Percentiles rank a stretch among this genome's conserved stretches.
Conservation (phyloP, 2,888 invertebrate genomes). For the Dusona sp. region DNA sequence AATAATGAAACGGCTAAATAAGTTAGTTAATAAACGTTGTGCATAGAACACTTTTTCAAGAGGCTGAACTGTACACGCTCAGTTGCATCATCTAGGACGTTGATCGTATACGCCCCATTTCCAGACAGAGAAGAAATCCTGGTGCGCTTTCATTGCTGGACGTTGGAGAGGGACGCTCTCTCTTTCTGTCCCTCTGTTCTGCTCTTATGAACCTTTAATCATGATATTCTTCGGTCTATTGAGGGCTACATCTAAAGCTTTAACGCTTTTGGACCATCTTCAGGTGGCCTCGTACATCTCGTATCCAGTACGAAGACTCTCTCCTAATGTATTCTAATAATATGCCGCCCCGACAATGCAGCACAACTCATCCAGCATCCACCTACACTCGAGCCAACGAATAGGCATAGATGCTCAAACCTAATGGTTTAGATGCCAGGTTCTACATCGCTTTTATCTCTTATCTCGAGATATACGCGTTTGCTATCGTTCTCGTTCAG, state of each 20-base stretch:
- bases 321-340: conserved; percentile 82
- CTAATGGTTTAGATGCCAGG: conserved; percentile 58
- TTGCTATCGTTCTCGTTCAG: conserved; percentile 66
- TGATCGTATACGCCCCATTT: conserved; percentile 65
- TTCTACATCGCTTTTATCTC: conserved; percentile 62
- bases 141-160: conserved; percentile 54
- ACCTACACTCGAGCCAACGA: conserved; percentile 75
- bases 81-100: conserved; percentile 65
- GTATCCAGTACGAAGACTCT: conserved; percentile 56
- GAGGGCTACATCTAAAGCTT: conserved; percentile 42
- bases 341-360: conserved; percentile 84
- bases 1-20: conserved; percentile 62
- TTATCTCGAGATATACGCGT: conserved; percentile 53
- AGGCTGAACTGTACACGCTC: conserved; percentile 51
- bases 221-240: conserved; percentile 67
- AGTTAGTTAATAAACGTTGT: conserved; percentile 77
- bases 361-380: conserved; percentile 82
- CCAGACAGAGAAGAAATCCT: conserved; percentile 45
- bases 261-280: conserved; percentile 62
- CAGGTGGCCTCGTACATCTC: conserved; percentile 51
- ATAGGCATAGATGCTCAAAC: conserved; percentile 54
- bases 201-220: conserved; percentile 75
- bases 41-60: conserved; percentile 1
- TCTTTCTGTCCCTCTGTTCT: conserved; percentile 39
- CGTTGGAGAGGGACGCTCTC: conserved; percentile 59